Evolutionary conservation across 53 echinoderm and acorn worm species (phyloP), one percentile per base, ranked within the genome.

Genomic region (Hippasteria phrygiana): DNA sequence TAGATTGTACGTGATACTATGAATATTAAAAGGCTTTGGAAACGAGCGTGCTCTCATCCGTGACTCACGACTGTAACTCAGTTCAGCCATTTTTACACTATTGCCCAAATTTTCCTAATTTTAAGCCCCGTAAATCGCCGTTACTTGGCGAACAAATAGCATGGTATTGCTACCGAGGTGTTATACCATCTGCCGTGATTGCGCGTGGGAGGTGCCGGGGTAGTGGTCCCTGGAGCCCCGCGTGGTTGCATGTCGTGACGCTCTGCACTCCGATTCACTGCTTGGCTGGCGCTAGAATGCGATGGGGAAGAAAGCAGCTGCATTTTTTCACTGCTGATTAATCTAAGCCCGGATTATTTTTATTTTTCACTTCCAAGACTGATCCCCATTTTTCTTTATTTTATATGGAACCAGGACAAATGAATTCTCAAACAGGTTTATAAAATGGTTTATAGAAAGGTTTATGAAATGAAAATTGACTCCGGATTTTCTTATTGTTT

Each of bases 121-220:
- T 46, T 28, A 28, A 26, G 67, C 33, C 27, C 67, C 83, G 83
- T 83, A 41, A 83, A 64, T 83, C 20, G 43, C 65, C 66, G 41
- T 29, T 65, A 31, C 76, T 43, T 36, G 37, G 71, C 37, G 85
- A 17, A 64, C 39, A 71, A 85, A 71, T 53, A 16, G 85, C 71
- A 51, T 20, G 85, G 47, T 48, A 24, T 34, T 18, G 83, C n/a
- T 45, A 36, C 31, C 34, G 71, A 85, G 85, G 85, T 85, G 85
- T 85, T 28, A 85, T 17, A 53, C 85, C 85, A 85, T 85, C 85
- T 85, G 85, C 85, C 85, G 85, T 85, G 85, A 85, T 85, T 85
- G 69, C 59, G 85, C 54, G 85, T 47, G 24, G 71, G 85, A 85
- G 85, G 85, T 85, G 85, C 17, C 71, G 66, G 85, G 85, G 85